A percentile compares a stretch with the other conserved stretches of the same genome.
Evolutionary conservation across 2,797 vertebrate genomes (phyloP).

Genomic region (Enteromius unitaeniatus): DNA sequence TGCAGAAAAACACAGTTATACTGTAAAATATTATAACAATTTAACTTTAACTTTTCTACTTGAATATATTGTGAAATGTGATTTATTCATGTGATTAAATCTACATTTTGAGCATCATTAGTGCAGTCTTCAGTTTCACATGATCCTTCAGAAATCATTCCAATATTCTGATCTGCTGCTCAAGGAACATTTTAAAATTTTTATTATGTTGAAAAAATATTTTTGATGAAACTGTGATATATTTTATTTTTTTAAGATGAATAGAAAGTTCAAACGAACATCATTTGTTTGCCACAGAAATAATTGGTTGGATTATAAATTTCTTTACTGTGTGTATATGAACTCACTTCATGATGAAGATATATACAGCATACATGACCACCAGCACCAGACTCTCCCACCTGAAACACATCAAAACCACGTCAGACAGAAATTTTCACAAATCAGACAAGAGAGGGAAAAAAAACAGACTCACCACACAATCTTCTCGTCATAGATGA

Average conservation of each 20-base stretch:
- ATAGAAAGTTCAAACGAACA: background rate
- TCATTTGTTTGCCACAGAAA: background rate
- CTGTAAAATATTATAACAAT: too few species aligned
- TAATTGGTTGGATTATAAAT: too few species aligned
- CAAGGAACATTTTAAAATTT: background rate
- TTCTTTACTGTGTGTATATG: slow-evolving; percentile 29
- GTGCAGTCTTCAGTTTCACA: background rate
- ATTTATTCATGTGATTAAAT: background rate
- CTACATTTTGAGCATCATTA: background rate
- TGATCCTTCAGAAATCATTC: background rate
- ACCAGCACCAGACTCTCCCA: slow-evolving; percentile 84
- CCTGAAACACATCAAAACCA: slow-evolving; percentile 64
- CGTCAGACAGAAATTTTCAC: background rate
- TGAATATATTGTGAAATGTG: background rate
- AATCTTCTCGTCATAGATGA: slow-evolving; percentile 82
- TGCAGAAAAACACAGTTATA: too few species aligned
- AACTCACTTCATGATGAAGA: slow-evolving; percentile 84
- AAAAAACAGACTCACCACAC: slow-evolving; percentile 75
- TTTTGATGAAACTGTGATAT: background rate
- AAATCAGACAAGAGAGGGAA: background rate
- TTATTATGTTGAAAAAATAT: background rate
- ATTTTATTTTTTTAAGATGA: background rate
- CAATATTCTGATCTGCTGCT: background rate
- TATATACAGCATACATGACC: slow-evolving; percentile 81
- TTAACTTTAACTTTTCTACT: background rate